phyloP scores from a whole-genome alignment of 2,113 vertebrate genomes.

The Heterotilapia buettikoferi region DNA sequence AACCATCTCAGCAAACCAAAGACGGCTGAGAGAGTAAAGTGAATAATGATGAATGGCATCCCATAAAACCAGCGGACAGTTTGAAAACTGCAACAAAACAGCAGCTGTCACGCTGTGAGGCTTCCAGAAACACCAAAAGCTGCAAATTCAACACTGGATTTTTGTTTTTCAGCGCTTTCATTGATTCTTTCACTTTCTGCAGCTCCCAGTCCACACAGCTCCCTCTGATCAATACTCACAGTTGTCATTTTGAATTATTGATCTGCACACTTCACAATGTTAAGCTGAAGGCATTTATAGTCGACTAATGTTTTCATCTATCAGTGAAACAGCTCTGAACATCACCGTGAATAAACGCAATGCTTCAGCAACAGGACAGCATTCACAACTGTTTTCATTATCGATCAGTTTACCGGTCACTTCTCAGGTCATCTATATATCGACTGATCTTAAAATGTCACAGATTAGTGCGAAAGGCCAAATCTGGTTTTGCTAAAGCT shows the following conservation, averaged over 20 bases:
- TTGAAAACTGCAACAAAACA: not conserved
- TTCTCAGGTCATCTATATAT: not conserved
- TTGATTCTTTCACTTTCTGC: not conserved
- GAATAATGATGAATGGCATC: not conserved
- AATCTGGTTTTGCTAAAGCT: not conserved
- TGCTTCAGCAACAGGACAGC: not conserved
- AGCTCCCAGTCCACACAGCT: not conserved
- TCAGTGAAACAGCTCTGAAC: not conserved
- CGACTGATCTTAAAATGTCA: not conserved
- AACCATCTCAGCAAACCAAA: not conserved
- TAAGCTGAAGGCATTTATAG: not conserved
- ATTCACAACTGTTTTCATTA: not conserved
- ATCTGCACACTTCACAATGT: not conserved
- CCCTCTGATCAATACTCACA: slow-evolving; percentile 23
- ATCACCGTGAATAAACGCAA: not conserved
- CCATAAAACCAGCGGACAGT: not conserved
- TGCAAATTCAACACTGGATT: not conserved
- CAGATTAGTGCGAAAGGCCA: not conserved
- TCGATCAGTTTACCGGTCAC: not conserved
- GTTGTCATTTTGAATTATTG: slow-evolving; percentile 12
- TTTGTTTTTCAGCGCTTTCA: not conserved
- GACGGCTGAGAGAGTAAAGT: not conserved
- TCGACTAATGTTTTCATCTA: not conserved
- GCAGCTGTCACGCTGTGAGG: not conserved
- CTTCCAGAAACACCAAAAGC: not conserved